Conservation (phyloP, 1,140 invertebrate genomes). For the Babylonia areolata region DNA sequence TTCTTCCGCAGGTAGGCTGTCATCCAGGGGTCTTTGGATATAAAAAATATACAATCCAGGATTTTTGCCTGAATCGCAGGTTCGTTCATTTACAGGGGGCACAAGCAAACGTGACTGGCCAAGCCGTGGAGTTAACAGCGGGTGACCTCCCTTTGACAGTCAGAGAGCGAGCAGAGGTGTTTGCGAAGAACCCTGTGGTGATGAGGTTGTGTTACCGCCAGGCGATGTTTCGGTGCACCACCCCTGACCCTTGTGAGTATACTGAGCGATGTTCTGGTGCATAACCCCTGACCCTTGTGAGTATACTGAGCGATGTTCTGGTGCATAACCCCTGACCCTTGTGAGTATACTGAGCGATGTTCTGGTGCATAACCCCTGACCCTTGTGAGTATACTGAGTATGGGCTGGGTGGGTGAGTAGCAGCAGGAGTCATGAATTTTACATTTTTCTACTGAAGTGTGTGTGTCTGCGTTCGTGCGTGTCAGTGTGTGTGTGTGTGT, state of each 20-base stretch:
- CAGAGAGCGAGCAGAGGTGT: background rate
- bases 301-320: background rate
- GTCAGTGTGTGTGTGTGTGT: background rate
- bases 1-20: background rate
- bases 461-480: background rate
- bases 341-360: background rate
- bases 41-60: no score
- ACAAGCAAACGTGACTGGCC: background rate
- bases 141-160: background rate
- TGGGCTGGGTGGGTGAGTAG: background rate
- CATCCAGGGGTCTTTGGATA: background rate
- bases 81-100: background rate
- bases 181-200: conserved; percentile 8
- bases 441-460: no score
- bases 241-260: background rate
- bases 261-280: background rate
- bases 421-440: no score
- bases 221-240: background rate
- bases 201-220: background rate
- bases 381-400: background rate
- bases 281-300: background rate
- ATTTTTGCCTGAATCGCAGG: background rate
- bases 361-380: background rate
- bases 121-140: background rate
- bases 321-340: background rate